Conservation (phyloP, 1,140 invertebrate genomes). For the Tetragonula clypearis region DNA sequence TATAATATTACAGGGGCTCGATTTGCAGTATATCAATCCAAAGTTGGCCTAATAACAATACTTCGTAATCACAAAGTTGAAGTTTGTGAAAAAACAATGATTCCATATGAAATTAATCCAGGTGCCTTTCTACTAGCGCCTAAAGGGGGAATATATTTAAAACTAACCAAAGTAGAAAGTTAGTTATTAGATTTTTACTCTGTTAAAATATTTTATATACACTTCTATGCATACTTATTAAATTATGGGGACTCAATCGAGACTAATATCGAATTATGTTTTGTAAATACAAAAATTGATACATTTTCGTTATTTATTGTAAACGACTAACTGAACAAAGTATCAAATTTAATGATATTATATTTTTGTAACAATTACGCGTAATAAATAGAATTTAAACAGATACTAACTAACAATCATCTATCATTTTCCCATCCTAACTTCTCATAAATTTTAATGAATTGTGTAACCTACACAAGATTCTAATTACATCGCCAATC, state of each 20-base stretch:
- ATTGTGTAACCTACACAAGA: too few species aligned
- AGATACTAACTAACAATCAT: neutral
- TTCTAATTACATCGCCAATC: too few species aligned
- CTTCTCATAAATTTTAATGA: too few species aligned
- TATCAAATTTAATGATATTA: neutral
- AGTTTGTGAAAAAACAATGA: conserved; percentile 71
- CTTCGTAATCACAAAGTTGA: conserved; percentile 77
- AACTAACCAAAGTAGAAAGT: conserved; percentile 56
- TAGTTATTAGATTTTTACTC: neutral
- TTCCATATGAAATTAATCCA: conserved; percentile 63
- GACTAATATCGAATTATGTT: neutral
- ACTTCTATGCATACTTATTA: neutral
- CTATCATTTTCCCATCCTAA: neutral
- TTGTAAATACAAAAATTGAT: neutral
- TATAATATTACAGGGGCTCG: conserved; percentile 67
- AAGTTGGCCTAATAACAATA: conserved; percentile 79
- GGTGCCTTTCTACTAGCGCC: conserved; percentile 59
- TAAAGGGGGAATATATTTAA: conserved; percentile 63
- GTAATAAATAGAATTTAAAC: neutral
- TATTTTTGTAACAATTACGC: neutral
- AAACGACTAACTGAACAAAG: neutral
- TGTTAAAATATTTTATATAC: neutral
- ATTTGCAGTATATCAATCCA: conserved; percentile 80
- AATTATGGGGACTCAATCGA: neutral
- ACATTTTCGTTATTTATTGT: neutral